These are phyloP conservation scores for Neoarius graeffei DNA, from an alignment of 2,113 vertebrate species.

Conservation along the genomic window DNA sequence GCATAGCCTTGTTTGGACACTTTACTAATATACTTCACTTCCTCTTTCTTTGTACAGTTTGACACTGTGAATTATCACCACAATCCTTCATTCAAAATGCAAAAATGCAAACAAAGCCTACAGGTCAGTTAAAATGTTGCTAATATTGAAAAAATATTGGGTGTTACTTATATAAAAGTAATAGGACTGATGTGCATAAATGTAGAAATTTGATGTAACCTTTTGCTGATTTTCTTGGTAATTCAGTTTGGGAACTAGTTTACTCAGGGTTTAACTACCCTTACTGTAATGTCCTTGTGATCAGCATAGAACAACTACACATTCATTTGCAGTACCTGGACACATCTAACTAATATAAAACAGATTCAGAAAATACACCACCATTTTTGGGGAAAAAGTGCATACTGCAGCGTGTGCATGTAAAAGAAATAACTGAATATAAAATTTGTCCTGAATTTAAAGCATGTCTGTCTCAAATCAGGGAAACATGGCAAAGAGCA, in stretches of 20 bases:
- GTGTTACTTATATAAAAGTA: not conserved
- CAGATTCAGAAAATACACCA: not conserved
- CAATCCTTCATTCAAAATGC: slow-evolving; percentile 30
- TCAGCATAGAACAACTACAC: not conserved
- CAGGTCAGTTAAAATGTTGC: not conserved
- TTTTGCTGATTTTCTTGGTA: not conserved
- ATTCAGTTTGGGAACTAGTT: not conserved
- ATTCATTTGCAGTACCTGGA: not conserved
- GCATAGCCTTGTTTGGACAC: slow-evolving; percentile 36
- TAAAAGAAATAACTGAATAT: not conserved
- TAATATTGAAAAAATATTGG: not conserved
- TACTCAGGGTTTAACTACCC: not conserved
- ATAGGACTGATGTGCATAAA: not conserved
- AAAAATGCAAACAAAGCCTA: slow-evolving; percentile 20
- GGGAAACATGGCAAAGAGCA: slow-evolving; percentile 25
- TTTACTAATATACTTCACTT: slow-evolving; percentile 47
- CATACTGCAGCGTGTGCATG: not conserved
- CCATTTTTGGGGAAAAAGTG: not conserved
- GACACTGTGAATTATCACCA: slow-evolving; percentile 29
- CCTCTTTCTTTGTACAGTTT: slow-evolving; percentile 34
- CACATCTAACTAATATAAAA: not conserved
- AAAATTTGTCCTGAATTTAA: slow-evolving; percentile 1
- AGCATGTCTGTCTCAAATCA: slow-evolving; percentile 13
- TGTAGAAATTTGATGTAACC: not conserved
- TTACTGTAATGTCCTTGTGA: not conserved